Evolutionary conservation across 2,113 vertebrate genomes (phyloP), one percentile per base, ranked within the genome.

Genomic region (Poecilia latipinna): DNA sequence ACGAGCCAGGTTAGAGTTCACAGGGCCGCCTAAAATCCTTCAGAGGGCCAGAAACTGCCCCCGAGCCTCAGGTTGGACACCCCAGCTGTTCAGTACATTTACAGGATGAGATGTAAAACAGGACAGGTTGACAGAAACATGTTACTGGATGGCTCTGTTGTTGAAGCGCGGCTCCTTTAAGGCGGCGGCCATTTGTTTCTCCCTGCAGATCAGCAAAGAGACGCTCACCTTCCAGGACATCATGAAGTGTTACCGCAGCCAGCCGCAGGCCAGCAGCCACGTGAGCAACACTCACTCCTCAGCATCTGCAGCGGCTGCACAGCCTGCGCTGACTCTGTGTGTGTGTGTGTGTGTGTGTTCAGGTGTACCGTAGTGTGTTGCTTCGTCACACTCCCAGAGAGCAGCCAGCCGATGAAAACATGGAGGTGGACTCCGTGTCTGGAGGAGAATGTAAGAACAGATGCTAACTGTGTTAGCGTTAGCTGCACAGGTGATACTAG

Each of bases 201-300:
- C 6, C 1, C 67, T 10, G 19, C 65, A 99, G 98, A 96, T 99
- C 84, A 96, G 96, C 83, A 99, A 98, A 93, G 97, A 99, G 85
- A 95, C 97, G 82, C 95, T 95, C 93, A 95, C 95, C 70, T 99
- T 99, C 90, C 97, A 98, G 82, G 97, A 99, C 92, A 99, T 99
- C 90, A 99, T 99, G 97, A 98, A 97, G 92, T 98, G 96, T 90
- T 99, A 99, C 63, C 96, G 98, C 84, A 97, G 97, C 84, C 98
- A 99, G 77, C 98, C 98, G 4, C 98, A 99, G 89, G 98, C 98
- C 85, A 95, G 94, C 87, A 99, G 98, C 91, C 96, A 97, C 0
- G 98, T 99, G 85, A 97, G 98, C 54, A 11, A 68, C 61, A 31
- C 75, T 26, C 61, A 7, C 3, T 2, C 2, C 17, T 0, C n/a